Base-by-base conservation (phyloP, 92 coral and sea anemone species). In the Parazoanthus atlanticus region DNA sequence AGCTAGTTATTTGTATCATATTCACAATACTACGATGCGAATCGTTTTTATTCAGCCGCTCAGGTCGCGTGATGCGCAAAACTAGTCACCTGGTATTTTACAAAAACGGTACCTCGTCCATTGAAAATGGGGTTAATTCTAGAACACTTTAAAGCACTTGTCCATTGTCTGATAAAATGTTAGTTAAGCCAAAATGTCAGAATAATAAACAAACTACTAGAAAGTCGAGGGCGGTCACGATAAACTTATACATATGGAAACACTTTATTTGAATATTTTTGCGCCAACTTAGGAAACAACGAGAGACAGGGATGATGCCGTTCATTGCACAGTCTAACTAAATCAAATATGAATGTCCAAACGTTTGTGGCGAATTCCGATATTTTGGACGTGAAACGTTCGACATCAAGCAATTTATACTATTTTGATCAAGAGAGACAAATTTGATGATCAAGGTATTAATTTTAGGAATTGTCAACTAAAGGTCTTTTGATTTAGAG, bases 91-190 rank as follows among this genome's bases (percentile, higher is more conserved):
- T 2, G 23, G 25, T 56, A 56, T 9, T 6, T 11, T 8, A 43
- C 69, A 61, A 61, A 23, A 61, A 21, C 69, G 26, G 28, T 61
- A 61, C 54, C 19, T 76, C 56, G 33, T 40, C 52, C 83, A 34
- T 12, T 28, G 33, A 79, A n/a, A 19, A 41, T 78, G 47, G 28
- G 52, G 31, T 46, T 16, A 4, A 3, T 46, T n/a, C 2, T 25
- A 2, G 1, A 61, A 15, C 69, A 61, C 28, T 0, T 23, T 56
- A 6, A 17, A 79, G 13, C 81, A 40, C 81, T 79, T 79, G 28
- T 49, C 83, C 19, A 52, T 79, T 79, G 83, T 49, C 83, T 46
- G 83, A 79, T 79, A 79, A 79, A 46, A 8, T 49, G 36, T 28
- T 1, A 29, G 76, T 72, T 72, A 8, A 72, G 76, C 76, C 32